phyloP scores from a whole-genome alignment of 2,797 vertebrate species.

The Anas bahamensis region DNA sequence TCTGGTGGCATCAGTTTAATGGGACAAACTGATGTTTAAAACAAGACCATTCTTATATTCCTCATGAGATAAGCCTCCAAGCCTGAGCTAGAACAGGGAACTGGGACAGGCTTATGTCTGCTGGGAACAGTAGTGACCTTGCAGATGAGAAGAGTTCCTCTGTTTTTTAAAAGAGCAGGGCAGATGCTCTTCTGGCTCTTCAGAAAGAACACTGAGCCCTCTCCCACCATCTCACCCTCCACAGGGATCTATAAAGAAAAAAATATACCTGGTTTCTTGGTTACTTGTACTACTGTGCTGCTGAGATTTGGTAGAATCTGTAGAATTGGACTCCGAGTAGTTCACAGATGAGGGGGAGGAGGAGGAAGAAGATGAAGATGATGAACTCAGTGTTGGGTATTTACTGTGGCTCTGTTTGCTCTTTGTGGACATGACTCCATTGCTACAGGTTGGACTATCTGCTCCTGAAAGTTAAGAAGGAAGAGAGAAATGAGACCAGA shows the following conservation, averaged over 20 bases:
- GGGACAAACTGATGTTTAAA: background rate
- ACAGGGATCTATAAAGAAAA: background rate
- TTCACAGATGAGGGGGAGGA: conserved; percentile 97
- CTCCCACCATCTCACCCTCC: background rate
- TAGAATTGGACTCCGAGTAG: conserved; percentile 98
- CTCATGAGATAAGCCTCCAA: background rate
- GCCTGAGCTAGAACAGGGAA: background rate
- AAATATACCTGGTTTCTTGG: conserved; percentile 94
- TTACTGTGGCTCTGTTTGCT: conserved; percentile 93
- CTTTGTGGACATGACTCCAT: conserved; percentile 89
- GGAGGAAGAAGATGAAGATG: conserved; percentile 92
- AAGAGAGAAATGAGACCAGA: conserved; percentile 29
- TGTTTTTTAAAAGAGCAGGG: background rate
- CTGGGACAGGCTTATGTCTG: background rate
- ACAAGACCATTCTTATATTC: background rate
- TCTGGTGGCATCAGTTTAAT: background rate
- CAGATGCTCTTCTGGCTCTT: background rate
- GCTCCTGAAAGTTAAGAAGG: conserved; percentile 80
- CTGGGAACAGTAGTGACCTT: background rate
- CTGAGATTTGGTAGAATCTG: conserved; percentile 98
- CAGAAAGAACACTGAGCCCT: background rate
- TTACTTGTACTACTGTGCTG: conserved; percentile 96
- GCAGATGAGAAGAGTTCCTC: background rate
- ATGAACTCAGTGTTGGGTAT: conserved; percentile 91
- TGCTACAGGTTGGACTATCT: conserved; percentile 98